Conservation (phyloP, 2,888 invertebrate genomes). For the Euzetes globulus region DNA sequence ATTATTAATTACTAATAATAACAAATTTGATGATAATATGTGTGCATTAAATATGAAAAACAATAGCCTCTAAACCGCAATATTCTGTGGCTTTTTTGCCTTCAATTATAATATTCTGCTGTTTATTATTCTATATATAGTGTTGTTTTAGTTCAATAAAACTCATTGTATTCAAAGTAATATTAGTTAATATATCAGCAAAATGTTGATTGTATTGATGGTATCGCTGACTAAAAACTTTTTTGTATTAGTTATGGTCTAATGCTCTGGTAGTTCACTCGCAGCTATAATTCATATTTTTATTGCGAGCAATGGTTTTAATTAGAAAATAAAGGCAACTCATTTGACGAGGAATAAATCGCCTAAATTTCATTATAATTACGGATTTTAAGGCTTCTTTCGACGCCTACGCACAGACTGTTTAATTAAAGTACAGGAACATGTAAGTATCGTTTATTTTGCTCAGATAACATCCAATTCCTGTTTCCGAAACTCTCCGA, state of each 20-base stretch:
- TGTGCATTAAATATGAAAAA: too few species aligned
- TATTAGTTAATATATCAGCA: neutral
- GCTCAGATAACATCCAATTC: neutral
- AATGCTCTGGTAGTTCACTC: neutral
- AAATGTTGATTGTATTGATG: slow-evolving; percentile 8
- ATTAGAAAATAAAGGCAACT: neutral
- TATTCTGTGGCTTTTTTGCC: too few species aligned
- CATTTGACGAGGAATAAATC: neutral
- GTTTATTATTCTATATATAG: too few species aligned
- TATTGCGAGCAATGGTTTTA: neutral
- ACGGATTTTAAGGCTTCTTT: neutral
- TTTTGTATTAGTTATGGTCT: slow-evolving; percentile 10
- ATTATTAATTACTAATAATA: too few species aligned
- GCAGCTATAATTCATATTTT: neutral
- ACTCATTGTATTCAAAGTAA: neutral
- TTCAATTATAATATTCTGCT: too few species aligned
- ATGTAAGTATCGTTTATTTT: slow-evolving; percentile 7
- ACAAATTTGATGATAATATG: too few species aligned
- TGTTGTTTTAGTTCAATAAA: too few species aligned
- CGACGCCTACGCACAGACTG: slow-evolving; percentile 9
- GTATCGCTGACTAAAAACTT: neutral
- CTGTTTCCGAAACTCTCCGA: neutral
- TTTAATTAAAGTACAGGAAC: neutral
- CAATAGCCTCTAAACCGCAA: too few species aligned
- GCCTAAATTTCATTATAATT: neutral